Conservation (phyloP, 2,888 invertebrate species). For the Abscondita cerata region DNA sequence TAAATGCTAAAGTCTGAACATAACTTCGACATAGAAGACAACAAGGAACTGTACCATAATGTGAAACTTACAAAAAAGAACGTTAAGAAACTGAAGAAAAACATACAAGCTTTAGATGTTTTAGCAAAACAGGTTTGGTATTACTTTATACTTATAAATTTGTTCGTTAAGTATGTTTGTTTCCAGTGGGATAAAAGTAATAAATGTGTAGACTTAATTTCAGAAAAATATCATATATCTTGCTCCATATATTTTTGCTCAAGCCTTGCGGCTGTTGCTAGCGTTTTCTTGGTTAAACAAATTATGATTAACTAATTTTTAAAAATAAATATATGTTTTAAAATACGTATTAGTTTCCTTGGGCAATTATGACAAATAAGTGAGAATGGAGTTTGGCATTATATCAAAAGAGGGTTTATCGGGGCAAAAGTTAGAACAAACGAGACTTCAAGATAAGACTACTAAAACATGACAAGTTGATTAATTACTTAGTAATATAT, state of each 20-base stretch:
- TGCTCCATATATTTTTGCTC: too few relatives aligned
- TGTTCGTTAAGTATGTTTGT: constrained; percentile 27
- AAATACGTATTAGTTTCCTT: too few relatives aligned
- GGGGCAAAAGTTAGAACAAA: too few relatives aligned
- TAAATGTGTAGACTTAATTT: constrained; percentile 62
- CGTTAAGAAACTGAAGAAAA: constrained; percentile 15
- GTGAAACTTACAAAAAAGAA: constrained; percentile 8
- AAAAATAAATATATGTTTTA: too few relatives aligned
- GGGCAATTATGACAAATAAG: too few relatives aligned
- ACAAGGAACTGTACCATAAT: not conserved
- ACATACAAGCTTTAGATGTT: not conserved
- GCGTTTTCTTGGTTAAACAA: constrained; percentile 6
- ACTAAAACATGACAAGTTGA: too few relatives aligned
- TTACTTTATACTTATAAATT: not conserved
- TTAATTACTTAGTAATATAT: too few relatives aligned
- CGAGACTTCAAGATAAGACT: too few relatives aligned
- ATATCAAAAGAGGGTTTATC: too few relatives aligned
- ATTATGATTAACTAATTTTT: too few relatives aligned
- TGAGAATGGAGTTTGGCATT: too few relatives aligned
- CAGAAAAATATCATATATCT: constrained; percentile 30
- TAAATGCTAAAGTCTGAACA: constrained; percentile 53
- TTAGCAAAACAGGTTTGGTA: constrained; percentile 11
- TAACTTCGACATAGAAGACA: not conserved
- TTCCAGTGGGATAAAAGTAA: constrained; percentile 62
- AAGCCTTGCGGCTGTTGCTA: constrained; percentile 15